Evolutionary conservation across 2,888 invertebrate genomes (phyloP).

Genomic region (Zhengitettix transpicula): DNA sequence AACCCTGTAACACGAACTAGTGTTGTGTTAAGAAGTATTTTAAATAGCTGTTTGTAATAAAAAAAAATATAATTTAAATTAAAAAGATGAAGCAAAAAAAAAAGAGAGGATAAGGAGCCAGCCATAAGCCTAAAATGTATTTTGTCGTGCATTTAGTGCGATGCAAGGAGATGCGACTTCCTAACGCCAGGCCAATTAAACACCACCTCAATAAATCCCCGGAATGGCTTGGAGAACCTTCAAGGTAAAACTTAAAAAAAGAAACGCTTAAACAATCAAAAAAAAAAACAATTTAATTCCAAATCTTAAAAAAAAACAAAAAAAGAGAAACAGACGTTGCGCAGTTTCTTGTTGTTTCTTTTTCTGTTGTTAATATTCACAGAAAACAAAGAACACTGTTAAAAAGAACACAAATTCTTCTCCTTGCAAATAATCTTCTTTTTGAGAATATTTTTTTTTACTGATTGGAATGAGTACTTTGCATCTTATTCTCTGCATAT

Average conservation of each 20-base stretch:
- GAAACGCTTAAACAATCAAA: conserved; percentile 5
- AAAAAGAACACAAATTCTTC: conserved; percentile 7
- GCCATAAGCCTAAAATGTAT: conserved; percentile 13
- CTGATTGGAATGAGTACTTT: conserved; percentile 11
- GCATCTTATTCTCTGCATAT: conserved; percentile 10
- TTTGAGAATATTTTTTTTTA: conserved; percentile 2
- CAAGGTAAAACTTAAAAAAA: conserved; percentile 14
- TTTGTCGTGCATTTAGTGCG: conserved; percentile 15
- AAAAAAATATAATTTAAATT: conserved; percentile 1
- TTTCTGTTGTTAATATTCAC: neutral
- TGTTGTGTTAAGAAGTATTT: neutral
- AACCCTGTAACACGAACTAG: neutral
- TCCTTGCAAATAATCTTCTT: conserved; percentile 8
- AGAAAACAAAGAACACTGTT: neutral
- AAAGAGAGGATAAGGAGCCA: conserved; percentile 3
- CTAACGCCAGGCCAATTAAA: conserved; percentile 12
- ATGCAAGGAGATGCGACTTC: conserved; percentile 13
- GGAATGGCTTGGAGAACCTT: conserved; percentile 13
- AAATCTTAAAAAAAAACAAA: neutral
- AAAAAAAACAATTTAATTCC: too few species aligned
- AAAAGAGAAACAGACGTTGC: neutral
- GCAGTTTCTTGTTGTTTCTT: neutral
- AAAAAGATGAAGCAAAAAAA: conserved; percentile 3
- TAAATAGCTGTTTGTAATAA: conserved; percentile 4
- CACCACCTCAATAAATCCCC: conserved; percentile 13